These are phyloP conservation scores for Hirundo rustica DNA, from an alignment of 2,797 vertebrate species.

Conservation along the genomic window DNA sequence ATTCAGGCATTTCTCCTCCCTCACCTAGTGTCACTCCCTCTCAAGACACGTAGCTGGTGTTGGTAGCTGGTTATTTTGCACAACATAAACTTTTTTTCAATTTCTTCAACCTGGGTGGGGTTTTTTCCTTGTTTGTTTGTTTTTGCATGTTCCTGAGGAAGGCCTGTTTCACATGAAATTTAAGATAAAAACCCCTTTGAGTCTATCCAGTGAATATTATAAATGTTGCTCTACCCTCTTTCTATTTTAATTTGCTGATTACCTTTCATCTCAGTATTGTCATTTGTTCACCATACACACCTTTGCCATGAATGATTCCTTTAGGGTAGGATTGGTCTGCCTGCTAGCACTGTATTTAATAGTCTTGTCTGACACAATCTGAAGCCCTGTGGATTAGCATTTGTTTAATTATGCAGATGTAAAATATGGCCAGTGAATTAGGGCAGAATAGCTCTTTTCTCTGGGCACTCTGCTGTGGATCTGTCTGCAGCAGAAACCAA, in stretches of 20 bases:
- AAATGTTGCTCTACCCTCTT: not conserved
- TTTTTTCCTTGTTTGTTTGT: not conserved
- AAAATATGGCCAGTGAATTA: not conserved
- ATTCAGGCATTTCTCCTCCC: not conserved
- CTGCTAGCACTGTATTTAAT: not conserved
- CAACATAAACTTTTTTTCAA: accelerated
- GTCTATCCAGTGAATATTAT: not conserved
- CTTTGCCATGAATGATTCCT: not conserved
- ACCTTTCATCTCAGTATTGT: not conserved
- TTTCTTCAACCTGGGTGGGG: not conserved
- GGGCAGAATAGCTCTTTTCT: not conserved
- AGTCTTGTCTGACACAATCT: not conserved
- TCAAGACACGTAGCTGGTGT: not conserved
- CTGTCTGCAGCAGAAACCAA: not conserved
- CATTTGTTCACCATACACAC: not conserved
- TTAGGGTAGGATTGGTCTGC: not conserved
- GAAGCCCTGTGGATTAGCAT: not conserved
- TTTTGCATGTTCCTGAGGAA: not conserved
- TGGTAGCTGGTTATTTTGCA: not conserved
- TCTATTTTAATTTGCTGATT: not conserved
- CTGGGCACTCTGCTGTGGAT: not conserved
- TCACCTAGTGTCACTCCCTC: not conserved
- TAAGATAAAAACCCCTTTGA: accelerated
- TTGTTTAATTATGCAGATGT: not conserved
- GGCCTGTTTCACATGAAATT: not conserved